A percentile compares a stretch with the other conserved stretches of the same genome.
These are phyloP conservation scores for Boloria euphrosyne DNA, from an alignment of 2,888 invertebrate genomes.

Conservation along the genomic window DNA sequence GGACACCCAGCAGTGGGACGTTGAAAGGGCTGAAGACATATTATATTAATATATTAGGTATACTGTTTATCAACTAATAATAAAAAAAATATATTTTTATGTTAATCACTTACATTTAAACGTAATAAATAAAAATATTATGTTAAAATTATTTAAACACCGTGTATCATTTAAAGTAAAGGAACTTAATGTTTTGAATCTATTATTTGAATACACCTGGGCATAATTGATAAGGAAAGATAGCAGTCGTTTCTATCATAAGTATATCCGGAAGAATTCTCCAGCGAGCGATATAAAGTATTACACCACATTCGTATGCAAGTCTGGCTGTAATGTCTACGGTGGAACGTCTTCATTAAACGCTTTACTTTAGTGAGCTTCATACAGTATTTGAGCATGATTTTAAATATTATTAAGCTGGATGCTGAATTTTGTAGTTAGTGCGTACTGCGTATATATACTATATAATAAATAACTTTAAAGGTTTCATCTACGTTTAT, in stretches of 20 bases:
- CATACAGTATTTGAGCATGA: neutral
- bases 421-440: no score
- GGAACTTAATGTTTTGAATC: neutral
- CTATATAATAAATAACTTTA: no score
- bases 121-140: no score
- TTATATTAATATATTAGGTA: no score
- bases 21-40: no score
- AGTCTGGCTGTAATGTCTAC: constrained; percentile 20
- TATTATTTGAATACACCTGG: neutral
- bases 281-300: constrained; percentile 23
- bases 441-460: no score
- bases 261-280: constrained; percentile 11
- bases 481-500: no score
- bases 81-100: no score
- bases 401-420: neutral
- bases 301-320: constrained; percentile 32
- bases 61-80: no score
- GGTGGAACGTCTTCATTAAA: constrained; percentile 25
- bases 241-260: constrained; percentile 2
- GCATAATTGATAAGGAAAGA: constrained; percentile 6
- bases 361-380: constrained; percentile 9
- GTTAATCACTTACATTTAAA: no score
- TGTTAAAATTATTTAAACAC: no score
- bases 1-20: no score
- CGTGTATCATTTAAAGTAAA: neutral